These are phyloP conservation scores for Melipona bicolor DNA, from an alignment of 2,888 invertebrate genomes.

Conservation along the genomic window DNA sequence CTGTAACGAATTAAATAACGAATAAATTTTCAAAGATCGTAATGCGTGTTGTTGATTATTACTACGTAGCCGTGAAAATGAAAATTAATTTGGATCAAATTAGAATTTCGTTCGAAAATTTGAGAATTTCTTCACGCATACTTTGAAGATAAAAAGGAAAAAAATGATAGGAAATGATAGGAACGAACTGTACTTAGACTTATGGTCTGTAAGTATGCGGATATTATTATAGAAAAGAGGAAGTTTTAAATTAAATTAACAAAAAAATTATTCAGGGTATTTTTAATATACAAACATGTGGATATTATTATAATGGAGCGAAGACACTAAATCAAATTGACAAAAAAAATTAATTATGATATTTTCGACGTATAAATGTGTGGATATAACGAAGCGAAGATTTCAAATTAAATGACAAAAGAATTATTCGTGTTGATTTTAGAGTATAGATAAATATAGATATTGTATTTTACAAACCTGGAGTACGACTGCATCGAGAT, in stretches of 20 bases:
- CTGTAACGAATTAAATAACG: constrained; percentile 16
- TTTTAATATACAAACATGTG: too few relatives aligned
- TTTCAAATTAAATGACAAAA: background rate
- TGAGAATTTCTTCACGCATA: background rate
- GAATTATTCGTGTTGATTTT: background rate
- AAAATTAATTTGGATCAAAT: background rate
- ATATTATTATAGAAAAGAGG: too few relatives aligned
- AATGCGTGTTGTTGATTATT: background rate
- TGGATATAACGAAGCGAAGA: background rate
- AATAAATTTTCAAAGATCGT: background rate
- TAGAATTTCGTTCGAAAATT: background rate
- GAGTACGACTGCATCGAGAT: constrained; percentile 68
- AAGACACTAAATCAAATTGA: too few relatives aligned
- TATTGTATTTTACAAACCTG: constrained; percentile 59
- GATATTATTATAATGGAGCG: too few relatives aligned
- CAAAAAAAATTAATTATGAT: too few relatives aligned
- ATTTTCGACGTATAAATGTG: too few relatives aligned
- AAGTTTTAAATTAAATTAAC: too few relatives aligned
- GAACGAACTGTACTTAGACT: too few relatives aligned
- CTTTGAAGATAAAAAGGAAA: background rate
- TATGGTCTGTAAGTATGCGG: too few relatives aligned
- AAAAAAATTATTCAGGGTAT: too few relatives aligned
- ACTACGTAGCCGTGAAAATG: background rate
- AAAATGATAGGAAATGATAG: background rate
- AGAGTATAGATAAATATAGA: background rate